These are phyloP conservation scores for Drosophila aldrichi DNA, from an alignment of 2,888 invertebrate genomes.

Conservation along the genomic window DNA sequence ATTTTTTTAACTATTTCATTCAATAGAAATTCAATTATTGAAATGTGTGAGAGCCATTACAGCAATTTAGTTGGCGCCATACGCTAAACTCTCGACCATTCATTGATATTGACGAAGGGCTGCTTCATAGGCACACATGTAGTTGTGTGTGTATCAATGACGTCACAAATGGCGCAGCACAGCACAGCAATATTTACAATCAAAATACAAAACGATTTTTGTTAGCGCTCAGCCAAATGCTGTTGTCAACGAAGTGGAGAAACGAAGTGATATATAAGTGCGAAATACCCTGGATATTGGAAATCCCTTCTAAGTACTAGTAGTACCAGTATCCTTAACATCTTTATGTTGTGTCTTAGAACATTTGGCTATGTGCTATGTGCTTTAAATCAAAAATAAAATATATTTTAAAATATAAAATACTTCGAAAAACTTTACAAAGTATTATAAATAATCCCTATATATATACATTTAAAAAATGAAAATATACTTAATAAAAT, in stretches of 20 bases:
- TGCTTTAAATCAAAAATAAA: no score
- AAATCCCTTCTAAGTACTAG: no score
- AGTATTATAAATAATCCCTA: no score
- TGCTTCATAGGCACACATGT: constrained; percentile 1
- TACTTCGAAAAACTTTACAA: no score
- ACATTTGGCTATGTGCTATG: no score
- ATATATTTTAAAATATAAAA: no score
- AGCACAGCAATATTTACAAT: constrained; percentile 47
- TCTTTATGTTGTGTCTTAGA: no score
- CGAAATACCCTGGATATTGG: constrained; percentile 27
- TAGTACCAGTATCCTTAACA: no score
- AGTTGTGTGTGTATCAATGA: constrained; percentile 15
- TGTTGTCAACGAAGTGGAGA: constrained; percentile 28
- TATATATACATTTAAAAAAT: no score
- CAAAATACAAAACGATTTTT: constrained; percentile 18
- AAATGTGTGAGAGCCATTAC: constrained; percentile 2
- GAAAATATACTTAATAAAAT: no score
- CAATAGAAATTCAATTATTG: constrained; percentile 11
- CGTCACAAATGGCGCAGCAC: constrained; percentile 61
- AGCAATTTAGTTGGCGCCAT: constrained; percentile 22
- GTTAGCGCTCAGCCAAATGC: constrained; percentile 12
- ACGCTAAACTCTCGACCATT: constrained; percentile 16
- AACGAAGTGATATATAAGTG: fast-evolving
- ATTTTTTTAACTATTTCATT: background rate
- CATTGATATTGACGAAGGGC: constrained; percentile 23